A percentile compares a stretch with the other conserved stretches of the same genome.
Conservation (phyloP, 2,797 vertebrate species). For the Hozukius guyotensis region DNA sequence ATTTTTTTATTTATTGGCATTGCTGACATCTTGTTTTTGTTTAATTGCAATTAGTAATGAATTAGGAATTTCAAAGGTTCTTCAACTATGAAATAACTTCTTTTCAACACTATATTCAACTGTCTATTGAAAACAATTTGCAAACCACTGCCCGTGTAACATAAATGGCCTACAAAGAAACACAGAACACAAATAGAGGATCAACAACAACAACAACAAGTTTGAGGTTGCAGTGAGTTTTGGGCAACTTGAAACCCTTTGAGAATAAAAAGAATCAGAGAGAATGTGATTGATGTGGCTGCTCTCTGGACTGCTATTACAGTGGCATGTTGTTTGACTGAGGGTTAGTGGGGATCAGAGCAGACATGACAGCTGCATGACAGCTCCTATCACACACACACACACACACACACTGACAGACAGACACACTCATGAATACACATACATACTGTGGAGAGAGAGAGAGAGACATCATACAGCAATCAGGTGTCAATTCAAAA, state of each 20-base stretch:
- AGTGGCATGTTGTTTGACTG: conserved; percentile 60
- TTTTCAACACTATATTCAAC: neutral
- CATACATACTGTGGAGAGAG: conserved; percentile 19
- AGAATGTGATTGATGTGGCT: conserved; percentile 16
- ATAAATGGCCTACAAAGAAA: neutral
- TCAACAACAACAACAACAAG: neutral
- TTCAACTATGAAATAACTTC: neutral
- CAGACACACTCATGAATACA: conserved; percentile 15
- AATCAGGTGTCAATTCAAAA: conserved; percentile 69
- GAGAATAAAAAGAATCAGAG: neutral
- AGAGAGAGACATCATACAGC: conserved; percentile 22
- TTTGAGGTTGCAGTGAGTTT: neutral
- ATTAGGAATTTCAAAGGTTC: neutral
- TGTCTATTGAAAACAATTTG: neutral
- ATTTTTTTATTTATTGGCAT: neutral
- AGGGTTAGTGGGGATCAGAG: conserved; percentile 71
- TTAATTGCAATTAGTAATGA: neutral
- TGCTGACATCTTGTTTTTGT: neutral
- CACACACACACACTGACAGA: conserved; percentile 15
- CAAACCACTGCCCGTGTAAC: neutral
- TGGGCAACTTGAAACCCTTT: neutral
- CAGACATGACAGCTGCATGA: conserved; percentile 59
- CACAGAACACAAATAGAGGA: neutral
- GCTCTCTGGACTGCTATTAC: conserved; percentile 38
- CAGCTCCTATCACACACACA: conserved; percentile 38